phyloP scores from a whole-genome alignment of 2,113 vertebrate species.

The Thalassoma bifasciatum region DNA sequence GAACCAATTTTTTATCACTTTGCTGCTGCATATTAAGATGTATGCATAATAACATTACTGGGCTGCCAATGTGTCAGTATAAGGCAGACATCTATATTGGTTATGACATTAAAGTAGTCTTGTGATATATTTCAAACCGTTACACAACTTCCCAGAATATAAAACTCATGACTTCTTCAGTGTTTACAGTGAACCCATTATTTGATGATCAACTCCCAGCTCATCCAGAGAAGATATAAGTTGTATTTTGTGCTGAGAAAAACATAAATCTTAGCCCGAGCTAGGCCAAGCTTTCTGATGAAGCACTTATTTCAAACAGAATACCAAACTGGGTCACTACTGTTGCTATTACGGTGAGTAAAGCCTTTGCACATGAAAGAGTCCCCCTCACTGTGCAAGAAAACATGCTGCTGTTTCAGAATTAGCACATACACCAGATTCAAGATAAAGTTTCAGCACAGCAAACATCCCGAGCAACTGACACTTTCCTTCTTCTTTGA shows the following conservation, averaged over 20 bases:
- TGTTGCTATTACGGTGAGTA: constrained; percentile 14
- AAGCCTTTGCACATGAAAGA: constrained; percentile 13
- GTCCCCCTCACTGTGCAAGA: constrained; percentile 8
- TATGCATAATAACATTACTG: background rate
- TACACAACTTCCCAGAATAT: background rate
- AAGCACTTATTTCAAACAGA: constrained; percentile 17
- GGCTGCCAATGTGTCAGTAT: background rate
- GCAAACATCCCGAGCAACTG: constrained; percentile 63
- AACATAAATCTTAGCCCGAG: background rate
- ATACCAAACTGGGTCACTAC: constrained; percentile 22
- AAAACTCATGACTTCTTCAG: constrained; percentile 10
- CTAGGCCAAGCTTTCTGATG: background rate
- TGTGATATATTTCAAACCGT: constrained; percentile 15
- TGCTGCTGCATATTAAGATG: background rate
- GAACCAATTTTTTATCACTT: background rate
- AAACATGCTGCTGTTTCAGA: constrained; percentile 52
- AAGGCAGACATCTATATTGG: background rate
- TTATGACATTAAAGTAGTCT: background rate
- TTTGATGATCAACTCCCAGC: constrained; percentile 23
- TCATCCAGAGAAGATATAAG: constrained; percentile 5
- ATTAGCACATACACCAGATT: constrained; percentile 68
- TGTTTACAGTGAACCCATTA: constrained; percentile 2
- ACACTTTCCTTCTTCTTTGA: constrained; percentile 67
- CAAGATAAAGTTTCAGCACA: constrained; percentile 75
- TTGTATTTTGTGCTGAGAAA: background rate